Percentiles rank a stretch among this genome's conserved stretches.
These are phyloP conservation scores for Prionailurus bengalensis DNA, from an alignment of 2,113 vertebrate genomes.

Conservation along the genomic window DNA sequence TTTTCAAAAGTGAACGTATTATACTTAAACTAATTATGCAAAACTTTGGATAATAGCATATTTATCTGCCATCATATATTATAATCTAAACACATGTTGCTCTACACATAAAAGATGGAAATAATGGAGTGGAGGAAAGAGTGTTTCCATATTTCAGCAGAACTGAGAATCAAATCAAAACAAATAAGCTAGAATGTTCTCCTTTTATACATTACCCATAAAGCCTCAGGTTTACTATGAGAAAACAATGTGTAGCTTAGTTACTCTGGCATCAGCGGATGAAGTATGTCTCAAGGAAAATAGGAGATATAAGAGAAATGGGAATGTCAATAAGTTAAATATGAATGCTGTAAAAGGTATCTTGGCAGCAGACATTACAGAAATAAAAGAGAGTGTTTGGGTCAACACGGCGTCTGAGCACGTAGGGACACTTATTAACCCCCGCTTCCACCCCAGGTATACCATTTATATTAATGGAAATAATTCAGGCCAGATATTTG, in stretches of 20 bases:
- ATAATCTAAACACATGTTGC: constrained; percentile 61
- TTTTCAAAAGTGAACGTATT: constrained; percentile 72
- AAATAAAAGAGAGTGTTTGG: background rate
- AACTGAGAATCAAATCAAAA: constrained; percentile 62
- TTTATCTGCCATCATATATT: constrained; percentile 70
- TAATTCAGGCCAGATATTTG: background rate
- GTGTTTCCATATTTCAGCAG: constrained; percentile 62
- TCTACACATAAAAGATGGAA: constrained; percentile 37
- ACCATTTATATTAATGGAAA: background rate
- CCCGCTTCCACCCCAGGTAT: rapidly evolving
- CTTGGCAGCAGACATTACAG: background rate
- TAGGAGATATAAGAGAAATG: background rate
- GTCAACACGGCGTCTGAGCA: background rate
- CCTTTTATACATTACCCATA: background rate
- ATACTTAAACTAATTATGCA: constrained; percentile 80
- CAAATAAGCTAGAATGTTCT: constrained; percentile 51
- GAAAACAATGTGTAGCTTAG: background rate
- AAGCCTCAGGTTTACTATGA: constrained; percentile 25
- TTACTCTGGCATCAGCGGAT: background rate
- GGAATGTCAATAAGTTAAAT: background rate
- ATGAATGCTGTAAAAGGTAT: background rate
- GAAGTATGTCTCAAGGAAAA: background rate
- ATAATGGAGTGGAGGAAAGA: constrained; percentile 61
- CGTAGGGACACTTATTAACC: background rate
- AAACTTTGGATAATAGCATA: constrained; percentile 74